phyloP scores from a whole-genome alignment of 2,113 vertebrate genomes.

The Istiophorus platypterus region DNA sequence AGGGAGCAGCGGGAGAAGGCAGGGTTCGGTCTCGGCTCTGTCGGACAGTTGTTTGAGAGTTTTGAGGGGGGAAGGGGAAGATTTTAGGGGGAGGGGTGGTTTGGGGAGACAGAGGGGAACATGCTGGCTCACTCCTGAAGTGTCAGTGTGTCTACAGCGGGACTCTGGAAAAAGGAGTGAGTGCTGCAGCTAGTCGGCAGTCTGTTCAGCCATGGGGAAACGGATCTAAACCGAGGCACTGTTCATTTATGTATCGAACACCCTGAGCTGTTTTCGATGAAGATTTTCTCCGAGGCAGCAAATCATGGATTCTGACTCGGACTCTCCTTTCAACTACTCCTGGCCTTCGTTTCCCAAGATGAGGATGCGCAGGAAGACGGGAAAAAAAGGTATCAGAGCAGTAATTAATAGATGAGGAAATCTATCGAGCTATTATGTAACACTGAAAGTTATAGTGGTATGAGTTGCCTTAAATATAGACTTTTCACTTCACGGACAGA shows the following conservation, averaged over 20 bases:
- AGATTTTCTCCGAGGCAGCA: conserved; percentile 35
- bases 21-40: conserved; percentile 40
- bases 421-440: background rate
- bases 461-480: background rate
- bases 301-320: conserved; percentile 97
- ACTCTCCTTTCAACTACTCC: conserved; percentile 99
- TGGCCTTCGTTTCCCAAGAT: conserved; percentile 98
- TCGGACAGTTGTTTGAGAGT: conserved; percentile 63
- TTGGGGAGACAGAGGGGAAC: conserved; percentile 74
- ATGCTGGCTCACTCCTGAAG: conserved; percentile 80
- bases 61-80: conserved; percentile 65
- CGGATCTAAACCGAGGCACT: conserved; percentile 59
- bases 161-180: conserved; percentile 60
- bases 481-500: conserved; percentile 6
- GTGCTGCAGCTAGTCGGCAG: conserved; percentile 32
- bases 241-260: conserved; percentile 41
- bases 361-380: conserved; percentile 91
- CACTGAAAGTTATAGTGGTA: background rate
- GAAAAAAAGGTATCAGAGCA: conserved; percentile 90
- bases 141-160: conserved; percentile 74
- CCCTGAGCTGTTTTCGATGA: conserved; percentile 39
- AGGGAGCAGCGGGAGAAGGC: conserved; percentile 23
- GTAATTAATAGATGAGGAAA: background rate
- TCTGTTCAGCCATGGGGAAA: conserved; percentile 41
- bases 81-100: conserved; percentile 69